Evolutionary conservation across 2,888 invertebrate species (phyloP), one percentile per base, ranked within the genome.

Genomic region (Phlogophora meticulosa): DNA sequence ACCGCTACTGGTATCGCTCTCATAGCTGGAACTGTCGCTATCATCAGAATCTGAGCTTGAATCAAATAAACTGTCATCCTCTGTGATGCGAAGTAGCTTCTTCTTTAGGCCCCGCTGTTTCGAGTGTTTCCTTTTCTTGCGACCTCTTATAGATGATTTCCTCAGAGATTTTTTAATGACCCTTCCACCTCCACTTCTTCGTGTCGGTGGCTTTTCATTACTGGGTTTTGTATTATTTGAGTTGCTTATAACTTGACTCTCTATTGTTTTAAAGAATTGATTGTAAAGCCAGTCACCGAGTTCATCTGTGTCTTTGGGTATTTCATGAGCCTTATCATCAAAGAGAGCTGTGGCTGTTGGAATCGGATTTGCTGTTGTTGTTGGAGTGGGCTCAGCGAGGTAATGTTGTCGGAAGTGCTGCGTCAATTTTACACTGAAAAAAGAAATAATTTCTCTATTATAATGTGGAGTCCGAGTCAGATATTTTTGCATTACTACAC

Each of bases 221-320:
- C 10, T 49, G 9, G 58, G 5, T 34, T 73, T 67, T 28, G 78
- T 78, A 24, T 86, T 84, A 71, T 84, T 80, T 13, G 94, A 92
- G 43, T 91, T 91, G 63, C 93, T 94, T 2, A 94, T 91, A 2
- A 94, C 92, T 88, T 94, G 93, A 51, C 87, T 92, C 77, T 95
- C 95, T 51, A 95, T 91, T 20, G 94, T 92, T 89, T 94, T 94
- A 68, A 94, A 94, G 68, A 95, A 95, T 72, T 95, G 94, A 70
- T 94, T 94, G 71, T 94, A 95, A 11, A 95, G 86, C 95, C 95
- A 95, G 70, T 94, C 93, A 20, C 94, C 90, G 38, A 95, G 87
- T 57, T 94, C 93, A 45, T 93, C 92, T 5, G 91, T 86, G 45
- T 92, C 91, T 81, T 92, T 91, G 3, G 90, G 74, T 56, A 91